Conservation (phyloP, 2,797 vertebrate species). For the Nasua narica region DNA sequence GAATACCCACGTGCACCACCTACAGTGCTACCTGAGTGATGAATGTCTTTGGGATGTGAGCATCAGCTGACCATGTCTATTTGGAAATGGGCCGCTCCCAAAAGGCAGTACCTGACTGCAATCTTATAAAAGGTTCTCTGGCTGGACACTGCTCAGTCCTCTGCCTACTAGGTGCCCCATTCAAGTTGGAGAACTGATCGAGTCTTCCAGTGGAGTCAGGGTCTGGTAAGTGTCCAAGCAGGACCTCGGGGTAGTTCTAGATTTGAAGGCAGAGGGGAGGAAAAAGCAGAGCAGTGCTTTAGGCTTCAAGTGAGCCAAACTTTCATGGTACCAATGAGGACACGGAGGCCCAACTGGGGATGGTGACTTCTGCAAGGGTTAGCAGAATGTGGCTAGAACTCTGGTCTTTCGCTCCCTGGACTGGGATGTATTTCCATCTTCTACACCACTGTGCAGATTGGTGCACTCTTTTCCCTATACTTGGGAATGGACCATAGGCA, state of each 20-base stretch:
- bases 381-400: not conserved
- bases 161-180: not conserved
- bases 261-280: not conserved
- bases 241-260: not conserved
- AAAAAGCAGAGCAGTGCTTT: not conserved
- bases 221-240: conserved; percentile 52
- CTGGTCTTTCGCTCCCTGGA: not conserved
- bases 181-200: conserved; percentile 24
- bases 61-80: conserved; percentile 59
- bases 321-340: not conserved
- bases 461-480: not conserved
- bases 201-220: conserved; percentile 3
- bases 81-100: conserved; percentile 69
- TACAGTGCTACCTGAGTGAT: conserved; percentile 65
- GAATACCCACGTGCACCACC: conserved; percentile 69
- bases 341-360: rapidly evolving
- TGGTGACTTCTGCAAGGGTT: not conserved
- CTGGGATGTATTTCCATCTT: not conserved
- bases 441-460: not conserved
- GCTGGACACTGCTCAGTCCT: conserved; percentile 38
- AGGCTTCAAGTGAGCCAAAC: not conserved
- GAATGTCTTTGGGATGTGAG: conserved; percentile 64
- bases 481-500: not conserved
- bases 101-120: not conserved
- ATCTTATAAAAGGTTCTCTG: conserved; percentile 70